Base-by-base conservation (phyloP, 1,140 invertebrate species). In the Calosoma granatense region DNA sequence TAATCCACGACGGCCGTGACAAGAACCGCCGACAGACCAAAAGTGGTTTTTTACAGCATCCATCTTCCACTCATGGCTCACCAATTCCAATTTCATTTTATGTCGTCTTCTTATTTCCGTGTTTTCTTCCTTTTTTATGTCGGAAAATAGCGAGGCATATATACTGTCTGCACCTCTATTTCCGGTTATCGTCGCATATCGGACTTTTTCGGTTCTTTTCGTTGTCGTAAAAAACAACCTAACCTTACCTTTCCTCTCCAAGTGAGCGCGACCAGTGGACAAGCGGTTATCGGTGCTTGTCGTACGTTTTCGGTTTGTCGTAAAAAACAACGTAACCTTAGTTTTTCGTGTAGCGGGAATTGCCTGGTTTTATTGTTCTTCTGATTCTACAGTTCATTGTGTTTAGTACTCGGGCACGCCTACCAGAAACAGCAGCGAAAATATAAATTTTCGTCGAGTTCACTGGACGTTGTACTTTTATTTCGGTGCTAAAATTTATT, bases 41-140 rank as follows among this genome's bases (percentile, higher is more conserved):
- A 47, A 47, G 41, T 47, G 41, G 9, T 47, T 47, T 47, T 47
- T 17, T 47, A 47, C 41, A 17, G 41, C 41, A 17, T 9, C 41
- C 26, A 14, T 30, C 26, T 30, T 30, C 26, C 41, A 17, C 41
- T 6, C 41, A 47, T 17, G 41, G 9, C 41, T 47, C 41, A 47
- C 9, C 17, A 17, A 47, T 47, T 47, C 17, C 41, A 47, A 47
- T 47, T 47, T 47, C 41, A 47, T 47, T 47, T 47, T 47, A 47
- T 47, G 41, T 47, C n/a, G 4, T 47, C 41, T 9, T 47, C 41
- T 47, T 47, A 47, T 47, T 47, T 30, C 15, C 41, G 9, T 47
- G 41, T 47, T 47, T 47, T 47, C 15, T 17, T 3, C 15, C 15
- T 47, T 47, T 47, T 11, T 47, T 6, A 9, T 47, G 9, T 17